Evolutionary conservation across 2,113 vertebrate species (phyloP).

Genomic region (Benitochromis conjunctus): DNA sequence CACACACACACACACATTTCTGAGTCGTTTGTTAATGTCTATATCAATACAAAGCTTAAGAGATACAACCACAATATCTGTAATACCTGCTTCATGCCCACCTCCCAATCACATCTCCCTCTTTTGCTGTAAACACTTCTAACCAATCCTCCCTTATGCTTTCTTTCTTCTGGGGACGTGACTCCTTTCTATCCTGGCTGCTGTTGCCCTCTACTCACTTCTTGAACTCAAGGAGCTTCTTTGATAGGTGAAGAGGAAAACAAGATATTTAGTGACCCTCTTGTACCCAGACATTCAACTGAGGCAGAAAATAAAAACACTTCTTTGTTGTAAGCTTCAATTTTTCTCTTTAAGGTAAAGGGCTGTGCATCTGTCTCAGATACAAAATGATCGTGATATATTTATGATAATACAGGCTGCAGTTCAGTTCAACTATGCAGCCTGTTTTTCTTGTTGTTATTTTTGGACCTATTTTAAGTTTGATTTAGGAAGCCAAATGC

Average conservation of each 20-base stretch:
- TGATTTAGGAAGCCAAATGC: neutral
- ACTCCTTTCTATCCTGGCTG: neutral
- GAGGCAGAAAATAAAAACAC: neutral
- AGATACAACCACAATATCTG: neutral
- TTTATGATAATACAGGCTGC: neutral
- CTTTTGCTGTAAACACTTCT: neutral
- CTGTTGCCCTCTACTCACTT: neutral
- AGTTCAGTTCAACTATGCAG: neutral
- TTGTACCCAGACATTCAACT: neutral
- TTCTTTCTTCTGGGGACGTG: neutral
- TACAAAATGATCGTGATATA: neutral
- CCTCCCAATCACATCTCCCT: neutral
- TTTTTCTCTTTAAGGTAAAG: neutral
- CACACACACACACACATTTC: neutral
- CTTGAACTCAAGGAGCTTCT: slow-evolving; percentile 13
- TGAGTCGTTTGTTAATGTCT: slow-evolving; percentile 1
- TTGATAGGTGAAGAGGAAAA: slow-evolving; percentile 37
- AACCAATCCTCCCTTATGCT: neutral
- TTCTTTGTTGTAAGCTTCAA: neutral
- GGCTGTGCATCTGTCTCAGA: neutral
- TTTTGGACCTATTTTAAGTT: neutral
- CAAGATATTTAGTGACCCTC: slow-evolving; percentile 14
- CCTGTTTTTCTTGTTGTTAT: neutral
- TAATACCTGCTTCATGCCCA: neutral
- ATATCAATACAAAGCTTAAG: neutral